Evolutionary conservation across 2,888 invertebrate species (phyloP).

Genomic region (Herminia tarsipennalis): DNA sequence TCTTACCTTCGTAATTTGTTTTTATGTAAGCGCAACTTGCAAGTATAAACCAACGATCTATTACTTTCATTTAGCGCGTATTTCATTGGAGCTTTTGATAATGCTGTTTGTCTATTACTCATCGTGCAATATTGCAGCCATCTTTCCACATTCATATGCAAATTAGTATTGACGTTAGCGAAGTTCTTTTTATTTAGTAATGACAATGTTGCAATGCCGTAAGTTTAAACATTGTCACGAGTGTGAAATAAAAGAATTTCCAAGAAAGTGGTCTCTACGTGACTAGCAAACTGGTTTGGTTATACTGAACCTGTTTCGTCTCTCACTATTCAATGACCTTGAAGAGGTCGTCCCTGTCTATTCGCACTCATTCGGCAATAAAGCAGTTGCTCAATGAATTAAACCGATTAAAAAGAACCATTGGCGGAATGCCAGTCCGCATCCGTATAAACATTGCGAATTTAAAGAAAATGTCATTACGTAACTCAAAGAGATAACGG

Average conservation of each 20-base stretch:
- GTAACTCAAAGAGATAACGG: slow-evolving; percentile 58
- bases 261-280: slow-evolving; percentile 44
- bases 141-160: too few relatives aligned
- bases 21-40: too few relatives aligned
- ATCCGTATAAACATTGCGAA: slow-evolving; percentile 79
- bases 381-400: slow-evolving; percentile 80
- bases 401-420: slow-evolving; percentile 81
- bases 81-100: too few relatives aligned
- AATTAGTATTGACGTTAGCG: too few relatives aligned
- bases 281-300: slow-evolving; percentile 43
- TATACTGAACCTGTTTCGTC: slow-evolving; percentile 45
- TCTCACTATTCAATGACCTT: slow-evolving; percentile 69
- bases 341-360: slow-evolving; percentile 73
- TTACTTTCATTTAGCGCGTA: too few relatives aligned
- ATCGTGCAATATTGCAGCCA: too few relatives aligned
- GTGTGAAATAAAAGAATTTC: slow-evolving; percentile 27
- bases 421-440: slow-evolving; percentile 76
- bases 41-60: too few relatives aligned
- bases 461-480: slow-evolving; percentile 79
- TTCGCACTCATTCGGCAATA: slow-evolving; percentile 72
- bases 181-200: too few relatives aligned
- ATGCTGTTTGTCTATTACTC: too few relatives aligned
- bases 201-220: neutral
- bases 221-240: neutral
- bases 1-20: too few relatives aligned